Evolutionary conservation across 2,113 vertebrate species (phyloP), one percentile per base, ranked within the genome.

Genomic region (Pitta sordida): DNA sequence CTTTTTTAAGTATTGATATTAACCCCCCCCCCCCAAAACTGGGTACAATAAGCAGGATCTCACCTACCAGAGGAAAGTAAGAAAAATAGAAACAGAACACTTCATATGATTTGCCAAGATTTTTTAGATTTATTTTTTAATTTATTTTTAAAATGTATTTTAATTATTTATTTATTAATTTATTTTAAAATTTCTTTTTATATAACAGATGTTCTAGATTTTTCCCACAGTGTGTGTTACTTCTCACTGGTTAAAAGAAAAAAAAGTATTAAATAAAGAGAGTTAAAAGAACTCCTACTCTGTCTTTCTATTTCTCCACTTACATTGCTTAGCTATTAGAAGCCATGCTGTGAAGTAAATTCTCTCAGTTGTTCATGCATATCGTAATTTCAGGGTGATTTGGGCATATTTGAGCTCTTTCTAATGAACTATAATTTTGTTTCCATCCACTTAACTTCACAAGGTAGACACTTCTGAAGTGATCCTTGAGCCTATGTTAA

Each of bases 401-500:
- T 92, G 83, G 34, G 23, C 15, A 39, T 20, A 58, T 48, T 58
- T 68, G 32, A 21, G 78, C 12, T 52, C 46, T 60, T 77, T 68
- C 32, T 78, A 85, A 53, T 53, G 75, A 91, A 41, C 37, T 78
- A 11, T 55, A 83, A 89, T 94, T 96, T 83, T 73, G 56, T 65
- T 76, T 88, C 80, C 51, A 82, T 55, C 9, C 15, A 14, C 53
- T 88, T 77, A 89, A 82, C 52, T 96, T 94, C 90, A 83, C 52
- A 96, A 73, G 59, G 55, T 94, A 53, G 41, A 44, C 89, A 90
- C 58, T 83, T 95, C 93, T 92, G 77, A 95, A 92, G 67, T 49
- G 90, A 94, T 93, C 55, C 86, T 82, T 70, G 88, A 94, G 89
- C 21, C 30, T 88, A 69, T 67, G 76, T 94, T 96, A 96, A 83